Evolutionary conservation across 1,140 invertebrate genomes (phyloP), one percentile per base, ranked within the genome.

Genomic region (Heliconius eleuchia): DNA sequence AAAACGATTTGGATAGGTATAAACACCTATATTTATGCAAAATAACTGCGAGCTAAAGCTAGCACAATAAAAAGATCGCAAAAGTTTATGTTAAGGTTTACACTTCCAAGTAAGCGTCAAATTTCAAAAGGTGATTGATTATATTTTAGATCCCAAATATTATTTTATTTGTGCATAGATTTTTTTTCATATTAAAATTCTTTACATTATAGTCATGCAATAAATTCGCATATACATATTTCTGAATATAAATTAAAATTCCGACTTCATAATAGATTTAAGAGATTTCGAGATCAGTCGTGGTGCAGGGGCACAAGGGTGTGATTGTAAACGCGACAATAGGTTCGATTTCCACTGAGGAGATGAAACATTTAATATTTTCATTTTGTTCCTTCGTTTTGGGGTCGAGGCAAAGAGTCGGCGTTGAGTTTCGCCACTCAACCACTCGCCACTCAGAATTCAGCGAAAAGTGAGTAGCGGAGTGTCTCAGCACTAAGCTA

Each of bases 41-140:
- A 66, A 66, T 23, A 66, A 66, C 57, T 4, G 57, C 23, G 60
- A 66, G 60, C 8, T 16, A 13, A 66, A 9, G 60, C 60, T 66
- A 66, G 60, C 27, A 16, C 60, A 66, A 66, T 66, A 66, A 66
- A 30, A 66, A 13, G 19, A 66, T n/a, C n/a, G 60, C 60, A 66
- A 66, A 66, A 66, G 23, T 66, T 57, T 57, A 23, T 57, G 55
- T 57, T 66, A 66, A 66, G 60, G 60, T 66, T 66, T 66, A 66
- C 60, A 66, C 23, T 66, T 66, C 60, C 60, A 66, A 66, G 60
- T 66, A 66, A 66, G 60, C 60, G n/a, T 66, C 60, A 66, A 66
- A 66, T 66, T 66, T 66, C 60, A 66, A 66, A 66, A 66, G 60
- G 23, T 66, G 60, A 66, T 66, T 66, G 60, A 66, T 66, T 66